Evolutionary conservation across 1,140 invertebrate species (phyloP).

Genomic region (Papilio glaucus): DNA sequence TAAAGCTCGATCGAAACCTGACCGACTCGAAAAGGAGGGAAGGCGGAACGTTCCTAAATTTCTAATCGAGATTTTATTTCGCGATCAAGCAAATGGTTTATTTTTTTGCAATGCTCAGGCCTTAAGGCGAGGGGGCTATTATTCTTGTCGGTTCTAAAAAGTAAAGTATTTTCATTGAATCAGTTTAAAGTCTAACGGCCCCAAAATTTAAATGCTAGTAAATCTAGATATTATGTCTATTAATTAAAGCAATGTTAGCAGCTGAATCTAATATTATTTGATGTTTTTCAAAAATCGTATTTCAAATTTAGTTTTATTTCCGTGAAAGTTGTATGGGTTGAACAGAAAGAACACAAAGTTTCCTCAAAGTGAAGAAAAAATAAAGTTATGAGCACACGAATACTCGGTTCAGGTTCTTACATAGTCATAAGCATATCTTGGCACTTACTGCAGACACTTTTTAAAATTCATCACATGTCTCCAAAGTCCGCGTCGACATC

Average conservation of each 20-base stretch:
- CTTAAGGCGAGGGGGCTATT: slow-evolving; percentile 63
- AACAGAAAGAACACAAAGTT: slow-evolving; percentile 20
- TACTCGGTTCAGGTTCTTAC: slow-evolving; percentile 44
- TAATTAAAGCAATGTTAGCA: neutral
- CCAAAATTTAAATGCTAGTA: neutral
- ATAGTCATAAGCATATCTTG: slow-evolving; percentile 68
- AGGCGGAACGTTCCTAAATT: slow-evolving; percentile 68
- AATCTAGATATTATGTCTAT: neutral
- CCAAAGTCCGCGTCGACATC: slow-evolving; percentile 56
- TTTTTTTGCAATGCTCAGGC: slow-evolving; percentile 65
- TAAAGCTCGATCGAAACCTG: slow-evolving; percentile 57
- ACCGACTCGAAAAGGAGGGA: slow-evolving; percentile 57
- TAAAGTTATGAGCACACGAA: slow-evolving; percentile 6
- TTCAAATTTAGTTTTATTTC: neutral
- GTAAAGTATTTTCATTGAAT: neutral
- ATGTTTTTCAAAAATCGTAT: neutral
- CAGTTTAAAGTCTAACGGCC: neutral
- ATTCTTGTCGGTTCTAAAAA: slow-evolving; percentile 41
- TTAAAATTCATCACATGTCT: slow-evolving; percentile 79
- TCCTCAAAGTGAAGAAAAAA: neutral
- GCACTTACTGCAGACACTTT: slow-evolving; percentile 61
- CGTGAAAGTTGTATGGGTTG: neutral
- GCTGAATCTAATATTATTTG: neutral
- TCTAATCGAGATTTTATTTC: slow-evolving; percentile 75
- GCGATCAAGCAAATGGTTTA: slow-evolving; percentile 56